Conservation (phyloP, 2,797 vertebrate species). For the Acanthopagrus latus region DNA sequence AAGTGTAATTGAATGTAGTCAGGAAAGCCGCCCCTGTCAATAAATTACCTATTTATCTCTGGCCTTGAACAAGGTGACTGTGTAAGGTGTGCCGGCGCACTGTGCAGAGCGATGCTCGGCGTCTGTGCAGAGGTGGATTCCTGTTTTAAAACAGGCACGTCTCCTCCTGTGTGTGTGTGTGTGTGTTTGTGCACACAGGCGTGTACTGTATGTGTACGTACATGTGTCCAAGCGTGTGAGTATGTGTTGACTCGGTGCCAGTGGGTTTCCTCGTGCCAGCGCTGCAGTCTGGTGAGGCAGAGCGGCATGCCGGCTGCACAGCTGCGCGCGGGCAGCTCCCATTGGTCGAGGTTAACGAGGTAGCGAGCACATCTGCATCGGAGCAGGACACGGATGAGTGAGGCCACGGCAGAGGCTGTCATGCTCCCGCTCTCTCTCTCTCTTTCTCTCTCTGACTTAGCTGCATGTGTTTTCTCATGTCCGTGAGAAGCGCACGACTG, state of each 20-base stretch:
- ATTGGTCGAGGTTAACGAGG: constrained; percentile 81
- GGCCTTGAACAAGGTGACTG: constrained; percentile 75
- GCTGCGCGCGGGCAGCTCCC: constrained; percentile 73
- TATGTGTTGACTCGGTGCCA: constrained; percentile 66
- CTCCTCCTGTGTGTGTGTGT: constrained; percentile 7
- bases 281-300: constrained; percentile 71
- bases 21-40: constrained; percentile 53
- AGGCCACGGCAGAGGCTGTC: constrained; percentile 56
- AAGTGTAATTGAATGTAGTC: constrained; percentile 67
- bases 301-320: constrained; percentile 68
- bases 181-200: background rate
- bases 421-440: constrained; percentile 13
- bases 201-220: constrained; percentile 51
- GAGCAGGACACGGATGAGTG: constrained; percentile 73
- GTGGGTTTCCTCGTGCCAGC: constrained; percentile 69
- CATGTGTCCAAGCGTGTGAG: constrained; percentile 54
- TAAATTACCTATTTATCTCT: constrained; percentile 74
- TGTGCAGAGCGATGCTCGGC: constrained; percentile 36
- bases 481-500: constrained; percentile 35
- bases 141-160: constrained; percentile 62
- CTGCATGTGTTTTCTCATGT: constrained; percentile 30
- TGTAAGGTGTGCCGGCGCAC: constrained; percentile 29
- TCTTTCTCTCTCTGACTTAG: constrained; percentile 10
- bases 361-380: constrained; percentile 80
- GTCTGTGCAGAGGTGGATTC: constrained; percentile 37